phyloP scores from a whole-genome alignment of 2,888 invertebrate species.

The Epistrophella euchroma region DNA sequence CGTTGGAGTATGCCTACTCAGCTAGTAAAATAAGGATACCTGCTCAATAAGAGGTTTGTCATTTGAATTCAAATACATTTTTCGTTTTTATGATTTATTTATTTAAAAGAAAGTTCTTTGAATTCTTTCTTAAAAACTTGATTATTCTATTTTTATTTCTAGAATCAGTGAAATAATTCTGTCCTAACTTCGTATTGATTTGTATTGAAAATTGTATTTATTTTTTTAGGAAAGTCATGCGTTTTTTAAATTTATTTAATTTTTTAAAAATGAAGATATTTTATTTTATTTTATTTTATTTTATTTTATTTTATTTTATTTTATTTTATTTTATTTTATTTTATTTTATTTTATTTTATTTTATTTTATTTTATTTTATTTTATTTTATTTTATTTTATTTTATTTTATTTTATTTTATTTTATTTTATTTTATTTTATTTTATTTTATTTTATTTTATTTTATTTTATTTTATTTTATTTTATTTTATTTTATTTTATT shows the following conservation, averaged over 20 bases:
- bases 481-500: constrained; percentile 2
- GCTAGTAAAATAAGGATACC: constrained; percentile 4
- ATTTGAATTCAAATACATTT: no score
- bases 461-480: not conserved
- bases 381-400: not conserved
- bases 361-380: not conserved
- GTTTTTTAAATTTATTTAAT: not conserved
- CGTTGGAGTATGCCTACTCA: not conserved
- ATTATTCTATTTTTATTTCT: no score
- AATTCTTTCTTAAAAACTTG: no score
- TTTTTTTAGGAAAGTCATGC: no score
- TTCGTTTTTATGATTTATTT: no score
- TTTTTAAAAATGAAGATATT: no score
- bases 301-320: not conserved
- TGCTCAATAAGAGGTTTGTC: constrained; percentile 10
- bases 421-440: not conserved
- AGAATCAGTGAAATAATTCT: no score
- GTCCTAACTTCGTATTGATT: no score
- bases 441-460: not conserved
- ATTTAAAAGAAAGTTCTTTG: no score
- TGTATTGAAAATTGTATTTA: no score
- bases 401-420: not conserved
- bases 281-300: not conserved
- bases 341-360: not conserved
- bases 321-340: not conserved